phyloP scores from a whole-genome alignment of 2,113 vertebrate genomes.

The Microcebus jonahi region DNA sequence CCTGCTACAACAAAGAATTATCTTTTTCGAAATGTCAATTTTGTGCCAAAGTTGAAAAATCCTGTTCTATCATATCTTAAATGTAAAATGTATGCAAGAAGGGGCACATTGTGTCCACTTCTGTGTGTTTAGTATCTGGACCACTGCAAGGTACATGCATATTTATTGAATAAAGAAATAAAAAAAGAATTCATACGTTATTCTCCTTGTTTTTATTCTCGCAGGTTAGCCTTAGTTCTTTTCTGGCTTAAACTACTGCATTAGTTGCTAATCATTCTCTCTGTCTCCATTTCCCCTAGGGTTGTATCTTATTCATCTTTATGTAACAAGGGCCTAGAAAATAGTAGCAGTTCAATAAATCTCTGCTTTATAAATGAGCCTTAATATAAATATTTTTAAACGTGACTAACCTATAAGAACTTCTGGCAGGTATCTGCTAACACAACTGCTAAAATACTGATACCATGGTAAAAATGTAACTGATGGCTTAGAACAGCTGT shows the following conservation, averaged over 20 bases:
- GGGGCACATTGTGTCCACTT: not conserved
- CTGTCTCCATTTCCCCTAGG: not conserved
- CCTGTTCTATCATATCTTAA: not conserved
- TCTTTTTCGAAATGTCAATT: not conserved
- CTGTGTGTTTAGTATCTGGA: not conserved
- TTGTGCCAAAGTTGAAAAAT: not conserved
- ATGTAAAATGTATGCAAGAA: not conserved
- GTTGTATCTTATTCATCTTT: not conserved
- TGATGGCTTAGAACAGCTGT: not conserved
- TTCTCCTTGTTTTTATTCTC: not conserved
- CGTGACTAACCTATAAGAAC: not conserved
- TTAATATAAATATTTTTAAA: constrained; percentile 18
- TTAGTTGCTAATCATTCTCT: not conserved
- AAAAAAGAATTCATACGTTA: not conserved
- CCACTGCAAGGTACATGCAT: not conserved
- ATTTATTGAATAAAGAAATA: not conserved
- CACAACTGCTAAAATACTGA: not conserved
- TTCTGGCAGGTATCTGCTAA: not conserved
- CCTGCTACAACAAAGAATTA: not conserved
- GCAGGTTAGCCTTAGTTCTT: not conserved
- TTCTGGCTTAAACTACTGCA: not conserved
- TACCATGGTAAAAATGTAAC: not conserved
- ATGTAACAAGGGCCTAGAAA: not conserved
- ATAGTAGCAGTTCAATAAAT: not conserved
- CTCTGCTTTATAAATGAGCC: not conserved